These are phyloP conservation scores for Cryptoprocta ferox DNA, from an alignment of 2,797 vertebrate genomes.

Conservation along the genomic window DNA sequence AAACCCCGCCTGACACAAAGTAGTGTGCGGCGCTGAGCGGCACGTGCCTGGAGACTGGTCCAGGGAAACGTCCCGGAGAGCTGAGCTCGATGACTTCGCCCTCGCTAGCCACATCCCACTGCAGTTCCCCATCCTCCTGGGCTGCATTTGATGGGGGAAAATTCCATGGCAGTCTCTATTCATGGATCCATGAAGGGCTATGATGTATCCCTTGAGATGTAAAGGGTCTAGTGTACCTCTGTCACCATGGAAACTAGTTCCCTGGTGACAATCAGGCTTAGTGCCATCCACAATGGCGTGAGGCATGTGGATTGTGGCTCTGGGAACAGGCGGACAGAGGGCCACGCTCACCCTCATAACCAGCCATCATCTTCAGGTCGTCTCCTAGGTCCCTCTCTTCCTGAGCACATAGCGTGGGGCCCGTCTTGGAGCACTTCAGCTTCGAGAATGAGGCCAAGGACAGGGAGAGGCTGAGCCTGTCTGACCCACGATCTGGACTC, in stretches of 20 bases:
- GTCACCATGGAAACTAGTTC: constrained; percentile 73
- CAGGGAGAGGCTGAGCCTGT: neutral
- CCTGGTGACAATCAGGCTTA: constrained; percentile 31
- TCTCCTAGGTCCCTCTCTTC: neutral
- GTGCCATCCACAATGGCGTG: neutral
- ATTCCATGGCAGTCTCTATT: neutral
- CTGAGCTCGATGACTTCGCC: neutral
- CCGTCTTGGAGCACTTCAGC: neutral
- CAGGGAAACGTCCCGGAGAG: neutral
- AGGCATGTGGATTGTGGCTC: neutral
- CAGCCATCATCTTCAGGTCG: neutral
- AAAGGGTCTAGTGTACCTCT: constrained; percentile 65
- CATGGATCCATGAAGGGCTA: constrained; percentile 15
- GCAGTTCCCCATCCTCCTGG: neutral
- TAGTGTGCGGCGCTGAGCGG: neutral
- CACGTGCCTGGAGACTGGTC: neutral
- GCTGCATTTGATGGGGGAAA: neutral
- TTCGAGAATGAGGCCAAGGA: neutral
- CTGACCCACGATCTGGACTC: neutral
- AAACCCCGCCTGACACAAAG: neutral
- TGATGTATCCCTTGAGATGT: constrained; percentile 62
- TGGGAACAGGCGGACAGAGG: neutral
- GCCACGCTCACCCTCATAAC: neutral
- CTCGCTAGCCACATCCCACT: neutral
- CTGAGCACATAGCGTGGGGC: neutral